Conservation (phyloP, 2,888 invertebrate species). For the Drosophila yooni region DNA sequence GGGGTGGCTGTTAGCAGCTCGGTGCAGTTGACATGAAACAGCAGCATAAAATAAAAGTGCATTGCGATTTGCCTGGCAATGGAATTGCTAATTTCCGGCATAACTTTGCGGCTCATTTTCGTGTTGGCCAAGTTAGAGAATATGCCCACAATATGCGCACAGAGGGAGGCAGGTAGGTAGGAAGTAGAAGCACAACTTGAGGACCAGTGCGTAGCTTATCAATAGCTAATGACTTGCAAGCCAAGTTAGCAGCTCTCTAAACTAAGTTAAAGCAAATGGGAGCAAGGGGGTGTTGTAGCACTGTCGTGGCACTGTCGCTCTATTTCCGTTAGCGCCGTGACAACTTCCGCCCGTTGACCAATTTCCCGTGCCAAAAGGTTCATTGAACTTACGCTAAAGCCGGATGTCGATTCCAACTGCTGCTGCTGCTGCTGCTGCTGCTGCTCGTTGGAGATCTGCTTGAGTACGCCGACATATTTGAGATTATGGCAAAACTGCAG, state of each 20-base stretch:
- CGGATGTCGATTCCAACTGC: conserved; percentile 43
- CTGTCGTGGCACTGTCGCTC: conserved; percentile 22
- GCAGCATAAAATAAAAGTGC: conserved; percentile 65
- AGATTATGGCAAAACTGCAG: conserved; percentile 95
- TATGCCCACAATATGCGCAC: conserved; percentile 39
- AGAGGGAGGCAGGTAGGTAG: background rate
- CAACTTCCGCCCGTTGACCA: conserved; percentile 72
- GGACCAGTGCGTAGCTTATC: conserved; percentile 34
- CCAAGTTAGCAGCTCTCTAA: conserved; percentile 16
- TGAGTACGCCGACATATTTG: conserved; percentile 93
- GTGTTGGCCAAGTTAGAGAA: conserved; percentile 36
- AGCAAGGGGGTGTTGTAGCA: background rate
- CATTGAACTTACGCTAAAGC: conserved; percentile 72
- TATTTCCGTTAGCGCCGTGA: conserved; percentile 70
- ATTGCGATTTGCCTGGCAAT: conserved; percentile 64
- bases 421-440: conserved; percentile 87
- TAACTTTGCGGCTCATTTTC: conserved; percentile 69
- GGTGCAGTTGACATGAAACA: conserved; percentile 54
- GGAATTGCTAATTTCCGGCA: conserved; percentile 80
- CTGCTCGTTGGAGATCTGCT: conserved; percentile 87
- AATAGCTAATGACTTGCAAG: conserved; percentile 56
- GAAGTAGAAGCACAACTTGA: conserved; percentile 11
- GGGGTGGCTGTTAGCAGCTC: conserved; percentile 10
- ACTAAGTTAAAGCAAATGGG: conserved; percentile 30
- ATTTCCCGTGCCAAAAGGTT: conserved; percentile 59